A percentile compares a stretch with the other conserved stretches of the same genome.
Evolutionary conservation across 2,888 invertebrate genomes (phyloP).

Genomic region (Drosophila neoperkinsi): DNA sequence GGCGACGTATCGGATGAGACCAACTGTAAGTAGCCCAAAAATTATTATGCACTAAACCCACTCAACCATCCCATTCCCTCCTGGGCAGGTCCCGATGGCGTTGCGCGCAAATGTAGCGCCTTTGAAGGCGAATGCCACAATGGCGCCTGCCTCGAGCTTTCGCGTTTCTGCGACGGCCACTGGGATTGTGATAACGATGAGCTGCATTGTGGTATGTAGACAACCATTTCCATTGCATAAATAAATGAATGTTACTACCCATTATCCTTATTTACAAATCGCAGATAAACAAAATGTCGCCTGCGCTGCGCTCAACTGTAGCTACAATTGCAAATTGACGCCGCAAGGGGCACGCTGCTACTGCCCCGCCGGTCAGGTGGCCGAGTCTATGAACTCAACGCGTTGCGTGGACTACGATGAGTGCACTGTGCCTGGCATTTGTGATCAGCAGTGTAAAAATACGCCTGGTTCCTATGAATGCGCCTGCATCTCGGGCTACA

Average conservation of each 20-base stretch:
- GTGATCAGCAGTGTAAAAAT: conserved; percentile 91
- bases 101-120: conserved; percentile 88
- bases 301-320: conserved; percentile 87
- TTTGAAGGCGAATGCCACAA: conserved; percentile 89
- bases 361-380: conserved; percentile 89
- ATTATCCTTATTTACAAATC: conserved; percentile 4
- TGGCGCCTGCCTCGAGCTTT: conserved; percentile 83
- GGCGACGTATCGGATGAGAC: conserved; percentile 92
- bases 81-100: conserved; percentile 86
- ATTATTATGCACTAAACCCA: conserved; percentile 24
- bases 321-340: conserved; percentile 90
- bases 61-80: conserved; percentile 15
- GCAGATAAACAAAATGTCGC: conserved; percentile 83
- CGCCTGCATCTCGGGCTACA: conserved; percentile 90
- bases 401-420: conserved; percentile 92
- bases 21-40: conserved; percentile 87
- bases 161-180: conserved; percentile 84
- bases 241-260: conserved; percentile 11
- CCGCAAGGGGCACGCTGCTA: conserved; percentile 90
- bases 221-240: not conserved
- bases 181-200: conserved; percentile 85
- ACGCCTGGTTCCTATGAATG: conserved; percentile 89
- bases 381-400: conserved; percentile 85
- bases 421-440: conserved; percentile 89
- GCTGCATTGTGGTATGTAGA: conserved; percentile 82